Conservation (phyloP, 2,797 vertebrate genomes). For the Perodicticus potto region DNA sequence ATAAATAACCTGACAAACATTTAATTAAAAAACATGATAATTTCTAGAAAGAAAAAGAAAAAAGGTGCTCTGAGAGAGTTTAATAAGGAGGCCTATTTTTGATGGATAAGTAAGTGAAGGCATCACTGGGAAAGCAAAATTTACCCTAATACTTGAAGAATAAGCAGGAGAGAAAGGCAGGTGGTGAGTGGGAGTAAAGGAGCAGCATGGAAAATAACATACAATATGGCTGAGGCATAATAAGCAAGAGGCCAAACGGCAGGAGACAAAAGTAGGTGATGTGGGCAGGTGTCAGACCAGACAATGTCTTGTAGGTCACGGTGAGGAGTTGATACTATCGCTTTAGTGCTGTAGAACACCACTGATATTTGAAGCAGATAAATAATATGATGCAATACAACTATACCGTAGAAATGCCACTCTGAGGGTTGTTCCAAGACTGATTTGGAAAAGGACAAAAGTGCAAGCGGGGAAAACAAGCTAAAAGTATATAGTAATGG, state of each 20-base stretch:
- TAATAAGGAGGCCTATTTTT: not conserved
- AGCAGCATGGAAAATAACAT: not conserved
- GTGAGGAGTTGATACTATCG: not conserved
- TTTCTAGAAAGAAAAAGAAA: not conserved
- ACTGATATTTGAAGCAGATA: not conserved
- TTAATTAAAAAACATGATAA: slow-evolving; percentile 48
- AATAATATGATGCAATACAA: not conserved
- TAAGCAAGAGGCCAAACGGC: not conserved
- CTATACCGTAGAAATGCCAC: not conserved
- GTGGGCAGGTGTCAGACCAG: not conserved
- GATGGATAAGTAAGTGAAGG: not conserved
- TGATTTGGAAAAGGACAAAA: slow-evolving; percentile 1
- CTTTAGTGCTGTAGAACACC: not conserved
- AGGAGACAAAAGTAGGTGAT: not conserved
- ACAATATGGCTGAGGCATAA: not conserved
- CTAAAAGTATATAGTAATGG: not conserved
- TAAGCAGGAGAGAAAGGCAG: not conserved
- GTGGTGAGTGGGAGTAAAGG: not conserved
- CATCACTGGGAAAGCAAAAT: not conserved
- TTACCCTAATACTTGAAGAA: not conserved
- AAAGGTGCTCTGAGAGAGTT: not conserved
- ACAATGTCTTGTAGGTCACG: not conserved
- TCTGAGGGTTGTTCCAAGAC: not conserved
- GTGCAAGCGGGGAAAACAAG: not conserved
- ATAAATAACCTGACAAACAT: not conserved